Conservation (phyloP, 2,888 invertebrate species). For the Aleiodes alternator region DNA sequence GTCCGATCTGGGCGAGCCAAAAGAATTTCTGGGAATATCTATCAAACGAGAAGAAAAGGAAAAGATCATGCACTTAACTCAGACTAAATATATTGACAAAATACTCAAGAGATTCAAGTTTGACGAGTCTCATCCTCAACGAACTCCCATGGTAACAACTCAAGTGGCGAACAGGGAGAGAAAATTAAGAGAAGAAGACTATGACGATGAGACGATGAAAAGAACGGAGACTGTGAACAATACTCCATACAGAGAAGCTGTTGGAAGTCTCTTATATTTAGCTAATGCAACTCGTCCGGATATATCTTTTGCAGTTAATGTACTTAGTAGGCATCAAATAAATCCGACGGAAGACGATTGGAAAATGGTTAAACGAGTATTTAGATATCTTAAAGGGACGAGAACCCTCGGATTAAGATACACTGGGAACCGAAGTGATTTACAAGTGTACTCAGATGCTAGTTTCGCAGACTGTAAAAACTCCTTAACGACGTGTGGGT, state of each 20-base stretch:
- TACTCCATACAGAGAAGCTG: conserved; percentile 35
- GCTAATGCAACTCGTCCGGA: conserved; percentile 43
- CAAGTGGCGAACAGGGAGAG: conserved; percentile 31
- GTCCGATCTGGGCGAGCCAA: conserved; percentile 48
- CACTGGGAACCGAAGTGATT: not conserved
- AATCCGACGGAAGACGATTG: not conserved
- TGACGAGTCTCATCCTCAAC: conserved; percentile 47
- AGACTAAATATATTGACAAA: conserved; percentile 23
- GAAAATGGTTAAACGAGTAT: conserved; percentile 37
- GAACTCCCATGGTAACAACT: conserved; percentile 1
- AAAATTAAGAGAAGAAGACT: not conserved
- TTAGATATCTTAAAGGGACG: conserved; percentile 47
- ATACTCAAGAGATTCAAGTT: conserved; percentile 50
- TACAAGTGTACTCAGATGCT: conserved; percentile 40
- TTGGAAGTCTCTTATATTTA: conserved; percentile 46
- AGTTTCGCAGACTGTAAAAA: conserved; percentile 45
- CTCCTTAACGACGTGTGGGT: conserved; percentile 46
- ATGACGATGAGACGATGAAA: not conserved
- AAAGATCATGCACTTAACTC: conserved; percentile 38
- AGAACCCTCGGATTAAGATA: conserved; percentile 19
- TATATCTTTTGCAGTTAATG: conserved; percentile 39
- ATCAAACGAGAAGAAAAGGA: conserved; percentile 46
- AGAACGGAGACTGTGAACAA: conserved; percentile 41
- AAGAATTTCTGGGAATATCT: conserved; percentile 48
- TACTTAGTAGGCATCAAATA: conserved; percentile 7